phyloP scores from a whole-genome alignment of 2,797 vertebrate species.

The Tokudaia muenninki region DNA sequence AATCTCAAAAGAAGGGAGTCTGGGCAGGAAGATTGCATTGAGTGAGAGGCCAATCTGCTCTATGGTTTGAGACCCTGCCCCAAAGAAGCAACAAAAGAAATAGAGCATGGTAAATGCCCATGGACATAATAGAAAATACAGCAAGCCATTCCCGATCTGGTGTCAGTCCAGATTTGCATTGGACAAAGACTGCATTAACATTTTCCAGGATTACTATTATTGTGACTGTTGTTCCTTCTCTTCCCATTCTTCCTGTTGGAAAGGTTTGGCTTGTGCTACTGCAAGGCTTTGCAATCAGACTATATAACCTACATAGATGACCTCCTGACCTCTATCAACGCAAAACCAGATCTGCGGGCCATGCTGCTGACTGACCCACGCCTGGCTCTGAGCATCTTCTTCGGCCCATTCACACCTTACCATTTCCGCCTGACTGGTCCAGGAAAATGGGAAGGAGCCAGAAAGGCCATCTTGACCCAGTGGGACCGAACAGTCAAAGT shows the following conservation, averaged over 20 bases:
- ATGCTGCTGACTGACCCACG: conserved; percentile 90
- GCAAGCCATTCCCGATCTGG: not conserved
- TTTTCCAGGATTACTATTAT: not conserved
- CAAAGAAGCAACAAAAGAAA: not conserved
- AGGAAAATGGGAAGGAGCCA: conserved; percentile 91
- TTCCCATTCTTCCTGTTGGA: conserved; percentile 57
- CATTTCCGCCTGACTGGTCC: conserved; percentile 92
- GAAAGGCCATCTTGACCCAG: conserved; percentile 91
- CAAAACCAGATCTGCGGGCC: conserved; percentile 87
- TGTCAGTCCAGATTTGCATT: not conserved
- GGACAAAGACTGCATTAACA: not conserved
- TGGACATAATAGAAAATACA: not conserved
- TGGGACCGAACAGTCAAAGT: conserved; percentile 90
- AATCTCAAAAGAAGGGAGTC: not conserved
- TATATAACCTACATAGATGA: conserved; percentile 90
- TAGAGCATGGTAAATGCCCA: not conserved
- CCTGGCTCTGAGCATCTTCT: conserved; percentile 88
- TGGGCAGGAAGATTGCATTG: not conserved
- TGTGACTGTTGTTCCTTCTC: not conserved
- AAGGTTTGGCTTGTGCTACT: conserved; percentile 86
- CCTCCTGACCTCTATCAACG: conserved; percentile 88
- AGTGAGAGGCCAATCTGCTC: not conserved
- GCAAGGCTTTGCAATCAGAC: conserved; percentile 82
- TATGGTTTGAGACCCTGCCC: not conserved
- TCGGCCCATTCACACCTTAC: conserved; percentile 91